Evolutionary conservation across 2,888 invertebrate species (phyloP).

Genomic region (Smittia sp.): DNA sequence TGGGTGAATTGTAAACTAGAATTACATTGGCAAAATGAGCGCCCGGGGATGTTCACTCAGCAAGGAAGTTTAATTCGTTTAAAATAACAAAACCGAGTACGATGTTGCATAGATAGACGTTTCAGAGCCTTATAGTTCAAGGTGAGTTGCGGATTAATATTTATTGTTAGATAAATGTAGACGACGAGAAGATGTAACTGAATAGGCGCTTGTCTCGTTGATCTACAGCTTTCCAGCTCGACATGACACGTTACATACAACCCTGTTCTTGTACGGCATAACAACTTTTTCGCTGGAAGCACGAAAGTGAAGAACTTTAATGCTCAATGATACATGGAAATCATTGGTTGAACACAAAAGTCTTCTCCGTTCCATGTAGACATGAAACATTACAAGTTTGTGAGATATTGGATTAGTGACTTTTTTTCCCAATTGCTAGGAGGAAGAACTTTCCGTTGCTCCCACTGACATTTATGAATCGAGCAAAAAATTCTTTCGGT

Average conservation of each 20-base stretch:
- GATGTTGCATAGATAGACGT: no score
- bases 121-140: background rate
- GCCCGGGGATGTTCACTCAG: background rate
- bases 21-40: background rate
- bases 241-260: no score
- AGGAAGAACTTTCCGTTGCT: background rate
- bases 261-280: background rate
- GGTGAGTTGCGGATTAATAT: slow-evolving; percentile 17
- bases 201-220: no score
- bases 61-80: background rate
- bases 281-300: background rate
- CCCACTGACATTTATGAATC: background rate
- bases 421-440: background rate
- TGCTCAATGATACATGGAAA: slow-evolving; percentile 17
- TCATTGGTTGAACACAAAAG: background rate
- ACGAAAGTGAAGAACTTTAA: background rate
- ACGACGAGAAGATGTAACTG: no score
- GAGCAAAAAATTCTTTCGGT: background rate
- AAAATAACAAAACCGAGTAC: no score
- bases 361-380: slow-evolving; percentile 3
- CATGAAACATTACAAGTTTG: slow-evolving; percentile 26
- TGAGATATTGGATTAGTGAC: background rate
- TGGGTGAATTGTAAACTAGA: background rate
- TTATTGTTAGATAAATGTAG: no score
- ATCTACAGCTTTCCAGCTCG: no score